Base-by-base conservation (phyloP, 53 echinoderm and acorn worm genomes). In the Holothuria leucospilota region DNA sequence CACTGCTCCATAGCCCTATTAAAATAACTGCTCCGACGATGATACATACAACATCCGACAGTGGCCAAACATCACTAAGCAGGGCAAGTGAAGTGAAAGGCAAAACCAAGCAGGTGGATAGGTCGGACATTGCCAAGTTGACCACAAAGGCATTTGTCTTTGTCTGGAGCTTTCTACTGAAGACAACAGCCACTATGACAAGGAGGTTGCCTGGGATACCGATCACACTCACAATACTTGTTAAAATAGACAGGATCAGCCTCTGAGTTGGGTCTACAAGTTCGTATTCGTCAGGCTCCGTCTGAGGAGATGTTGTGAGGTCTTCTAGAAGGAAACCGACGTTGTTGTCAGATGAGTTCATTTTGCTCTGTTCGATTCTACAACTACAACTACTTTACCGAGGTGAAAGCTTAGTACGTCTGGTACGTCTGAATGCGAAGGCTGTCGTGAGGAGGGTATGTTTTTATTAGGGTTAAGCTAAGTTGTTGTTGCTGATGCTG, bases 71-170 rank as follows among this genome's bases (percentile, higher is more conserved):
- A 62, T 92, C 81, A 29, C 79, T 88, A 20, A 88, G 65, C 58
- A 92, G 51, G 11, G 85, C 92, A 7, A 92, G 53, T 13, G 71
- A 81, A 46, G 69, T 88, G 60, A 88, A 85, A 51, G 85, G 69
- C 10, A 88, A 18, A 16, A 78, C 81, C 25, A 92, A 68, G 34
- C 92, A 82, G 4, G 85, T 69, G 15, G 91, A 63, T 5, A 94
- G 82, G 67, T 94, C 94, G 4, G 94, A 86, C 20, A 82, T 39
- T 61, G 91, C 89, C 3, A 94, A 77, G 63, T 85, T 94, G 59
- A 91, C 91, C 34, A 94, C 91, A 73, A 94, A 94, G n/a, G 69
- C 91, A 39, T 94, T 94, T 23, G 94, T 91, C 24, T 68, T 42
- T 13, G 91, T 94, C 51, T 78, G 89, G 3, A 94, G 91, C 65